Percentiles rank a stretch among this genome's conserved stretches.
These are phyloP conservation scores for Artemia sp. DNA, from an alignment of 2,888 invertebrate genomes.

Conservation along the genomic window DNA sequence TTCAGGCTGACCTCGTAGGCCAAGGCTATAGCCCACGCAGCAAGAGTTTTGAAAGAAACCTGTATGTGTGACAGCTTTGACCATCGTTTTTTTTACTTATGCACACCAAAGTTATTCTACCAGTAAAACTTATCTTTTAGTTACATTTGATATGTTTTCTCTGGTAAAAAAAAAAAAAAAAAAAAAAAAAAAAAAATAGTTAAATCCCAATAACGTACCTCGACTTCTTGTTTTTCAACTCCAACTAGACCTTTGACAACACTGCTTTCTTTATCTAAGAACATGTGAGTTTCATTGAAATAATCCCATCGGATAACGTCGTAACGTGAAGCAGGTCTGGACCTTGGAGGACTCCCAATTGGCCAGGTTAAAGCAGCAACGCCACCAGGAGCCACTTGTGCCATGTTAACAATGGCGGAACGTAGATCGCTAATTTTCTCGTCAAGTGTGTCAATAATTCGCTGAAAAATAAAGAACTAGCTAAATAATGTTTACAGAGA, in stretches of 20 bases:
- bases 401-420: conserved; percentile 34
- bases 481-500: not conserved
- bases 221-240: conserved; percentile 50
- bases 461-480: conserved; percentile 27
- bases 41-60: too few relatives aligned
- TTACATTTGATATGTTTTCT: too few relatives aligned
- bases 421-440: conserved; percentile 35
- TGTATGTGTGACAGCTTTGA: too few relatives aligned
- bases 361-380: conserved; percentile 45
- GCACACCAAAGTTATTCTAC: too few relatives aligned
- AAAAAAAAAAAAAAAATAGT: too few relatives aligned
- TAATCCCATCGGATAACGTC: conserved; percentile 72
- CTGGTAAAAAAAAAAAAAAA: too few relatives aligned
- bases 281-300: conserved; percentile 65
- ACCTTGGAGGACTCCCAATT: conserved; percentile 47
- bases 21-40: too few relatives aligned
- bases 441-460: conserved; percentile 33
- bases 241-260: conserved; percentile 46
- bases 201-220: conserved; percentile 32
- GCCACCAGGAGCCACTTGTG: conserved; percentile 35
- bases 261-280: conserved; percentile 59
- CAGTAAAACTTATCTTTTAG: too few relatives aligned
- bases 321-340: conserved; percentile 51
- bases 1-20: too few relatives aligned
- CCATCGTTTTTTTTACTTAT: too few relatives aligned